Percentiles rank a stretch among this genome's conserved stretches.
Conservation (phyloP, 2,113 vertebrate genomes). For the Scomber colias region DNA sequence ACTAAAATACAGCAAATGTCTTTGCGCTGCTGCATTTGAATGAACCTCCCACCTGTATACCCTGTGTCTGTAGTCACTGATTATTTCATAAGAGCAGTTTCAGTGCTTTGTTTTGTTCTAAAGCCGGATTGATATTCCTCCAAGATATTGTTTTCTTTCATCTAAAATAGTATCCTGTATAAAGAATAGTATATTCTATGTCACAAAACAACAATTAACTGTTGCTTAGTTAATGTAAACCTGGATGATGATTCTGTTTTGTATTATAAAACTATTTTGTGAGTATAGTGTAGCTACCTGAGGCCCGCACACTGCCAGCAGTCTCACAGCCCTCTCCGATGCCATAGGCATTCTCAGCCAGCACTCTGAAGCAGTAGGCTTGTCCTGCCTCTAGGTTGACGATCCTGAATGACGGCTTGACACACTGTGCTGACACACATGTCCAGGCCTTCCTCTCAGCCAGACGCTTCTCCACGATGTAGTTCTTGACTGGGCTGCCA, state of each 20-base stretch:
- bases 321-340: constrained; percentile 98
- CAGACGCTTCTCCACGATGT: constrained; percentile 97
- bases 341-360: constrained; percentile 97
- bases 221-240: too few species aligned
- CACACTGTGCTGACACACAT: constrained; percentile 92
- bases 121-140: too few species aligned
- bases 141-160: background rate
- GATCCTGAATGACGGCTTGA: constrained; percentile 93
- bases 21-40: too few species aligned
- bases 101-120: too few species aligned
- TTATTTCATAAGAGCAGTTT: too few species aligned
- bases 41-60: too few species aligned
- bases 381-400: constrained; percentile 94
- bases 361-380: constrained; percentile 96
- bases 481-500: constrained; percentile 95
- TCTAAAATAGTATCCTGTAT: background rate
- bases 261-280: too few species aligned
- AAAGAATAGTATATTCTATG: background rate
- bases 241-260: too few species aligned
- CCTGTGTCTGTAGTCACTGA: too few species aligned
- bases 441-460: constrained; percentile 99
- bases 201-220: background rate
- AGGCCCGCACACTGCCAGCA: constrained; percentile 92
- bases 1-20: too few species aligned
- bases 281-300: constrained; percentile 82